Percentiles rank a stretch among this genome's conserved stretches.
Conservation (phyloP, 1,140 invertebrate genomes). For the Eufriesea mexicana region DNA sequence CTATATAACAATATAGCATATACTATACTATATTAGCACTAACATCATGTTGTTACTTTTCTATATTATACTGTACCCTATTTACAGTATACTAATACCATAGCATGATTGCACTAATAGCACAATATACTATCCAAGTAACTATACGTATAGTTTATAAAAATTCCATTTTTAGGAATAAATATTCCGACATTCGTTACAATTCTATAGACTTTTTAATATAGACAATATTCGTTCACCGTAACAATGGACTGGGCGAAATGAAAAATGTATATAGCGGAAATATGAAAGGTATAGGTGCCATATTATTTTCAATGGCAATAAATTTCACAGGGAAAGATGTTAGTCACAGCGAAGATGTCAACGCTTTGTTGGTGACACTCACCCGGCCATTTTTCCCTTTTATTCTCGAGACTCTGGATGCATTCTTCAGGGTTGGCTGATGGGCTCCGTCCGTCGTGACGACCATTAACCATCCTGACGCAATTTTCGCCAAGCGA, state of each 20-base stretch:
- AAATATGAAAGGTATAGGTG: not conserved
- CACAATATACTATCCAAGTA: too few species aligned
- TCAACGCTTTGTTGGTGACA: conserved; percentile 10
- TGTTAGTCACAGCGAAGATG: not conserved
- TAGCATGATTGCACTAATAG: too few species aligned
- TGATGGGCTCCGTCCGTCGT: conserved; percentile 55
- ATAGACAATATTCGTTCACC: not conserved
- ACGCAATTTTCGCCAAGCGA: conserved; percentile 57
- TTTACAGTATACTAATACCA: too few species aligned
- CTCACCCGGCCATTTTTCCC: conserved; percentile 35
- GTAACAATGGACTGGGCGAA: not conserved
- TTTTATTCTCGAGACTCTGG: conserved; percentile 32
- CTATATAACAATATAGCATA: too few species aligned
- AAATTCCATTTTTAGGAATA: too few species aligned
- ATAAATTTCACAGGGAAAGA: not conserved
- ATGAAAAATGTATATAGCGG: not conserved
- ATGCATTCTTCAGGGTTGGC: conserved; percentile 48
- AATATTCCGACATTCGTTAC: too few species aligned
- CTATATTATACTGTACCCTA: too few species aligned
- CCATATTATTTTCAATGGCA: not conserved
- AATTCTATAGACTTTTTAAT: not conserved
- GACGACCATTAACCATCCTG: conserved; percentile 59
- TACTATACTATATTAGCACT: too few species aligned
- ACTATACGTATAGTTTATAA: too few species aligned
- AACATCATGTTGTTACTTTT: too few species aligned